Conservation (phyloP, 92 coral and sea anemone species). For the Siderastrea radians region DNA sequence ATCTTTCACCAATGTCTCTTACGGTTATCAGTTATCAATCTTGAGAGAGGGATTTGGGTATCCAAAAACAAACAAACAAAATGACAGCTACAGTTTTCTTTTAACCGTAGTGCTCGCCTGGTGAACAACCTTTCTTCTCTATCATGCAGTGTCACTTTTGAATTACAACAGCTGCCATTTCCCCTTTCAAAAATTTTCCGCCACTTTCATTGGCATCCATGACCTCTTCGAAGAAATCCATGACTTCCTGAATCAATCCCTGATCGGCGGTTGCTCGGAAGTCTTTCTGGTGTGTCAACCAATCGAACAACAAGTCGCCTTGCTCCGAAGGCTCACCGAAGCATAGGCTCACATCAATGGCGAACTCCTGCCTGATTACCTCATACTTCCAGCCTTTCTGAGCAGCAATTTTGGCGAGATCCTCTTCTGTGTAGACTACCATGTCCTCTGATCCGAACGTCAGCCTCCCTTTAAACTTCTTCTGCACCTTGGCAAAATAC, state of each 20-base stretch:
- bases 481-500: conserved; percentile 55
- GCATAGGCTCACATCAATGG: conserved; percentile 45
- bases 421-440: conserved; percentile 54
- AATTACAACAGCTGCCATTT: conserved; percentile 66
- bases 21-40: no score
- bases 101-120: background rate
- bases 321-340: conserved; percentile 50
- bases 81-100: background rate
- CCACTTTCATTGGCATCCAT: conserved; percentile 22
- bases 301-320: conserved; percentile 61
- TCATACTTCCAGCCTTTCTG: conserved; percentile 54
- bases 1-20: no score
- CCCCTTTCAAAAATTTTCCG: conserved; percentile 43
- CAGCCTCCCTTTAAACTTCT: conserved; percentile 46
- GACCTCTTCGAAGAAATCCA: conserved; percentile 40
- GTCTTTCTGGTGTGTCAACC: conserved; percentile 61
- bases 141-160: conserved; percentile 13
- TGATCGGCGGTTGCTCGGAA: conserved; percentile 64
- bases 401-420: conserved; percentile 28
- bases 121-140: background rate
- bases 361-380: conserved; percentile 25
- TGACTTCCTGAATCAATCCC: conserved; percentile 35
- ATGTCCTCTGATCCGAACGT: conserved; percentile 59
- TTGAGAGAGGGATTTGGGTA: no score
- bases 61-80: background rate